A percentile compares a stretch with the other conserved stretches of the same genome.
phyloP scores from a whole-genome alignment of 2,888 invertebrate species.

The Caenorhabditis zanzibari region DNA sequence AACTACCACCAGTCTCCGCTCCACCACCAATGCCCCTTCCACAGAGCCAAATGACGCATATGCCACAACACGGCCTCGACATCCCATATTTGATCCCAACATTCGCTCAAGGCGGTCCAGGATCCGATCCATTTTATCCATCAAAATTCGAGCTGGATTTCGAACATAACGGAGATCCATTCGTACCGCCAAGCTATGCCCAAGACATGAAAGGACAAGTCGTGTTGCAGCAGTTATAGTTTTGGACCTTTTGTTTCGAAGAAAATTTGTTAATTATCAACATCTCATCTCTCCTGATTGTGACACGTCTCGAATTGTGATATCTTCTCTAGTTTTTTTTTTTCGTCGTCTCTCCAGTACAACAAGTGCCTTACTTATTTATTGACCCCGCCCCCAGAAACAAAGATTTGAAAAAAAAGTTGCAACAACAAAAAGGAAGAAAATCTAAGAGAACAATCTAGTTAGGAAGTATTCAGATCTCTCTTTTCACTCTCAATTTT shows the following conservation, averaged over 20 bases:
- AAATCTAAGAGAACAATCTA: constrained; percentile 36
- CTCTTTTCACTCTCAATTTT: background rate
- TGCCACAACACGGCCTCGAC: constrained; percentile 59
- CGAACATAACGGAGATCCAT: constrained; percentile 79
- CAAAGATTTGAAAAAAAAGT: background rate
- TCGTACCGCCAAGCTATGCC: constrained; percentile 81
- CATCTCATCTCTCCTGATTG: constrained; percentile 36
- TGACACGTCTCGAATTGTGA: constrained; percentile 65
- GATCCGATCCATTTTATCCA: constrained; percentile 52
- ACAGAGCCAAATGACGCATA: constrained; percentile 47
- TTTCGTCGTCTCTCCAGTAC: constrained; percentile 32
- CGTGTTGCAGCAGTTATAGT: constrained; percentile 81
- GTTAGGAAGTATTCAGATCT: constrained; percentile 57
- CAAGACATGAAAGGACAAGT: constrained; percentile 82
- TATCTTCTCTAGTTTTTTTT: constrained; percentile 30
- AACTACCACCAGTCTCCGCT: constrained; percentile 36
- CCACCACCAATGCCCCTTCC: constrained; percentile 37
- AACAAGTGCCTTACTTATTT: constrained; percentile 60
- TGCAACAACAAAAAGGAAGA: constrained; percentile 12
- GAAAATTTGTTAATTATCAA: background rate
- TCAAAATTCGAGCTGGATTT: constrained; percentile 60
- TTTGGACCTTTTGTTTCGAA: background rate
- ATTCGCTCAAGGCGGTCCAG: constrained; percentile 24
- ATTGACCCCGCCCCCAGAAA: constrained; percentile 12
- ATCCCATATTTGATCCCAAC: constrained; percentile 61